Percentiles rank a stretch among this genome's conserved stretches.
These are phyloP conservation scores for Danio aesculapii DNA, from an alignment of 2,797 vertebrate genomes.

Conservation along the genomic window DNA sequence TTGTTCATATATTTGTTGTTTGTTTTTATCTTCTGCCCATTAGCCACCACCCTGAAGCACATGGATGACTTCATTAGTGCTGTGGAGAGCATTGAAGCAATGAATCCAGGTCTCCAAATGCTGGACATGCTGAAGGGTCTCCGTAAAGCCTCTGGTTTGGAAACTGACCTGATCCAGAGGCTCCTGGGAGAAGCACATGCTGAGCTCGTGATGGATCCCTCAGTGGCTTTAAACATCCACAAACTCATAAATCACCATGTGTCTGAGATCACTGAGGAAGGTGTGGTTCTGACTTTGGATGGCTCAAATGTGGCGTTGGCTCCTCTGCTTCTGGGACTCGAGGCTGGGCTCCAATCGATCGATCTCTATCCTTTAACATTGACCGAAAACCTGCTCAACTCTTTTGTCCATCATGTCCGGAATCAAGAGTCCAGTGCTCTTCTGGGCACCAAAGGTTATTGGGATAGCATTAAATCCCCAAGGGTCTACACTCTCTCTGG, in stretches of 20 bases:
- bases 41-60: constrained; percentile 66
- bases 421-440: not conserved
- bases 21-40: not conserved
- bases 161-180: constrained; percentile 55
- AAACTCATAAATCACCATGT: constrained; percentile 67
- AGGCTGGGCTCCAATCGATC: constrained; percentile 73
- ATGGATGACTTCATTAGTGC: constrained; percentile 78
- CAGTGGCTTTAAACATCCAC: constrained; percentile 64
- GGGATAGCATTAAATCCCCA: constrained; percentile 80
- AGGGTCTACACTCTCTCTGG: constrained; percentile 78
- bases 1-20: not conserved
- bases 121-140: constrained; percentile 62
- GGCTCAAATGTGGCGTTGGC: constrained; percentile 84
- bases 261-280: constrained; percentile 53
- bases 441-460: constrained; percentile 83
- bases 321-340: constrained; percentile 82
- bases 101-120: constrained; percentile 33
- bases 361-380: constrained; percentile 75
- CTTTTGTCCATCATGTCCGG: constrained; percentile 67
- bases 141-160: constrained; percentile 60
- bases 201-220: constrained; percentile 42
- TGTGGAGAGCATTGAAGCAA: constrained; percentile 73
- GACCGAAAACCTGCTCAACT: constrained; percentile 68
- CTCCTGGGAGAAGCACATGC: constrained; percentile 63
- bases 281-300: constrained; percentile 84